phyloP scores from a whole-genome alignment of 2,797 vertebrate genomes.

The Perodicticus potto region DNA sequence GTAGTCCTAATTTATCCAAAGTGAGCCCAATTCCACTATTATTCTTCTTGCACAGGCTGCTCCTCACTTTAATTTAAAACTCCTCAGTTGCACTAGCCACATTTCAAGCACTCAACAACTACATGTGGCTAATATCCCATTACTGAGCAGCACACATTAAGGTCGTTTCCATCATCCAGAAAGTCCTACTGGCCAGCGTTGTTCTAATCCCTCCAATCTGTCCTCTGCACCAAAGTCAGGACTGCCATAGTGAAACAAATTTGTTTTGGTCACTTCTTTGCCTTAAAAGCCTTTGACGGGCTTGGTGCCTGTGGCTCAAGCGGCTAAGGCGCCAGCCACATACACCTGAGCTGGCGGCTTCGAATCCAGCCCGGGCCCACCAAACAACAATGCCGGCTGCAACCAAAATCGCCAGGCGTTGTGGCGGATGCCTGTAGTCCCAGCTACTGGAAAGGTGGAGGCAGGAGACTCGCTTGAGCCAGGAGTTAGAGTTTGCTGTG shows the following conservation, averaged over 20 bases:
- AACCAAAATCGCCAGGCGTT: too few species aligned
- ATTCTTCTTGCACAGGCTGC: not conserved
- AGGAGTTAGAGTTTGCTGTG: too few species aligned
- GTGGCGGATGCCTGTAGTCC: too few species aligned
- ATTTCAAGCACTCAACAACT: not conserved
- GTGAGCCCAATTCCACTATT: not conserved
- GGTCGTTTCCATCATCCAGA: not conserved
- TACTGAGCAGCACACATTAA: not conserved
- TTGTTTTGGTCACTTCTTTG: not conserved
- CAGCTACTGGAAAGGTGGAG: too few species aligned
- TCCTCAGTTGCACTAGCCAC: not conserved
- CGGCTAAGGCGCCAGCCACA: too few species aligned
- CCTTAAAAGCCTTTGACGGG: not conserved
- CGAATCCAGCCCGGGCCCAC: too few species aligned
- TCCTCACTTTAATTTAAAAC: not conserved
- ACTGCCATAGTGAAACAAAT: conserved; percentile 7
- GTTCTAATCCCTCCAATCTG: not conserved
- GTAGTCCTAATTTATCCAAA: not conserved
- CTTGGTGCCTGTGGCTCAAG: too few species aligned
- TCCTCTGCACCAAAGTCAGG: not conserved
- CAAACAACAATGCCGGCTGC: too few species aligned
- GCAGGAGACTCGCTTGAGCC: too few species aligned
- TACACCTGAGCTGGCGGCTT: too few species aligned
- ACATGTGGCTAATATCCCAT: not conserved
- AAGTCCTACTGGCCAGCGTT: not conserved